These are phyloP conservation scores for Epinephelus cyanopodus DNA, from an alignment of 2,113 vertebrate genomes.

Conservation along the genomic window DNA sequence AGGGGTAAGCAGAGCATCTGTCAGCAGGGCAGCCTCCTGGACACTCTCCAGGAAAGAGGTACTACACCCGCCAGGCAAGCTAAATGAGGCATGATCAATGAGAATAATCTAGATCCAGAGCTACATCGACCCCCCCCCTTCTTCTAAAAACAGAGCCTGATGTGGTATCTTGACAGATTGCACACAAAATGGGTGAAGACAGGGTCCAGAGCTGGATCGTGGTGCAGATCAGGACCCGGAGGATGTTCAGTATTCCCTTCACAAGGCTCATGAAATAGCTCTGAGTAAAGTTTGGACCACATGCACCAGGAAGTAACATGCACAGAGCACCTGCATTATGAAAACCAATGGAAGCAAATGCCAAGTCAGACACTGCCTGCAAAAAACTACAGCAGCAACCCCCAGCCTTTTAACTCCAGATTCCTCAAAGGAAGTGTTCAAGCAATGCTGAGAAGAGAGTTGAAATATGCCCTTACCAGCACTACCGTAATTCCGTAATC, in stretches of 20 bases:
- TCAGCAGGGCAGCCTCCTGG: conserved; percentile 75
- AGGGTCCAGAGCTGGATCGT: conserved; percentile 22
- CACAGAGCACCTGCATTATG: conserved; percentile 22
- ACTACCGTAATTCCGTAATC: conserved; percentile 78
- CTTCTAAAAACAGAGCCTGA: conserved; percentile 19
- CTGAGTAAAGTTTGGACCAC: conserved; percentile 62
- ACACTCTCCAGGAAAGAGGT: conserved; percentile 75
- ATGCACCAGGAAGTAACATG: conserved; percentile 54
- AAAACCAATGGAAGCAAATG: conserved; percentile 4
- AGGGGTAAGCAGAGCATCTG: conserved; percentile 71
- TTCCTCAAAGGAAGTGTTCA: conserved; percentile 53
- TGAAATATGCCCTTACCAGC: conserved; percentile 82
- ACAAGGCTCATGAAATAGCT: conserved; percentile 22
- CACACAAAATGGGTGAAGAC: conserved; percentile 21
- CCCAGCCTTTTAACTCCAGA: conserved; percentile 29
- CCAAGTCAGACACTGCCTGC: conserved; percentile 17
- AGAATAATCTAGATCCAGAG: conserved; percentile 45
- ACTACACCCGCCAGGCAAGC: conserved; percentile 56
- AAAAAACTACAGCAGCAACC: conserved; percentile 30
- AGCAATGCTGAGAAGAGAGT: conserved; percentile 58
- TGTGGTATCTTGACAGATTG: conserved; percentile 28
- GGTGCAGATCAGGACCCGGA: conserved; percentile 24
- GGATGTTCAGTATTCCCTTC: conserved; percentile 1
- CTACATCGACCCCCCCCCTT: not conserved
- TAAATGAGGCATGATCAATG: conserved; percentile 76